A percentile compares a stretch with the other conserved stretches of the same genome.
phyloP scores from a whole-genome alignment of 2,113 vertebrate genomes.

The Apodemus sylvaticus region DNA sequence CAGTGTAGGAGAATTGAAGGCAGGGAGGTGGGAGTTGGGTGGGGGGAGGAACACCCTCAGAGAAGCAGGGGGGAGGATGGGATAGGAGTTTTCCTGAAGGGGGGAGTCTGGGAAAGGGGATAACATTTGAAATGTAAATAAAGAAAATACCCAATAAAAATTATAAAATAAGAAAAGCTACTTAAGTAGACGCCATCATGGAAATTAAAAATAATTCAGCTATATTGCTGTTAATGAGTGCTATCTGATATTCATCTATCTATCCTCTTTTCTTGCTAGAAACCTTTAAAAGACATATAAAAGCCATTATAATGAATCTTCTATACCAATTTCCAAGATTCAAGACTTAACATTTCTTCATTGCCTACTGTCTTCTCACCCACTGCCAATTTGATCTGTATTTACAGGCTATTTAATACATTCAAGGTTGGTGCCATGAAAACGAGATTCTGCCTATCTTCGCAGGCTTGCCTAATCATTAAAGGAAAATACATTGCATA shows the following conservation, averaged over 20 bases:
- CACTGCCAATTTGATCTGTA: not conserved
- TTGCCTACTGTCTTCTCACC: not conserved
- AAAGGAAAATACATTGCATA: not conserved
- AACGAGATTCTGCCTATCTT: not conserved
- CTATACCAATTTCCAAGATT: not conserved
- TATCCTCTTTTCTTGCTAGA: not conserved
- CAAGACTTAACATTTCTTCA: constrained; percentile 1
- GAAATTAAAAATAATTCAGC: constrained; percentile 1
- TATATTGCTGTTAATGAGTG: constrained; percentile 20
- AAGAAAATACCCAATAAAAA: too few relatives aligned
- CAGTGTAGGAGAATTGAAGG: too few relatives aligned
- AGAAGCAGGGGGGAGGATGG: too few relatives aligned
- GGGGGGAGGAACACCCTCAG: too few relatives aligned
- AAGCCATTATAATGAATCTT: not conserved
- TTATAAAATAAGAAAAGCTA: not conserved
- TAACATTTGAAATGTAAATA: too few relatives aligned
- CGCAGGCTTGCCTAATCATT: not conserved
- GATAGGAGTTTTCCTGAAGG: too few relatives aligned
- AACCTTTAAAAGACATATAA: constrained; percentile 2
- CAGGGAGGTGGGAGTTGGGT: too few relatives aligned
- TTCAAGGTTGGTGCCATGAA: not conserved
- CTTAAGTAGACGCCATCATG: not conserved
- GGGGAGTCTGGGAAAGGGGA: too few relatives aligned
- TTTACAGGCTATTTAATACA: not conserved
- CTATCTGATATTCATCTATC: not conserved